Evolutionary conservation across 2,113 vertebrate genomes (phyloP).

Genomic region (Microcebus griseorufus): DNA sequence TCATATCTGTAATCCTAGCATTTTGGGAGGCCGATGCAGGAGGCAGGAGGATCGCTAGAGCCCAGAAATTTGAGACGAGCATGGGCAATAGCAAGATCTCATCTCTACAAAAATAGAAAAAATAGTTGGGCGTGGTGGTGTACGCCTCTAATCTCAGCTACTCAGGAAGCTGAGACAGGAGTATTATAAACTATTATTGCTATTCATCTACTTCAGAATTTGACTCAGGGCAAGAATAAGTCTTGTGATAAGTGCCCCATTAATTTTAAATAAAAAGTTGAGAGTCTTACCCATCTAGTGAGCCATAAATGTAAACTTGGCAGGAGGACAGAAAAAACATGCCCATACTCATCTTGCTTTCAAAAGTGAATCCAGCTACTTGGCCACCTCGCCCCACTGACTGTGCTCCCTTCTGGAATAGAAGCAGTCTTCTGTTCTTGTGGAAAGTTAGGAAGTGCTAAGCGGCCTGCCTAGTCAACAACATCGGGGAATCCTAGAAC

Average conservation of each 20-base stretch:
- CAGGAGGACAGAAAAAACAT: background rate
- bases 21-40: no score
- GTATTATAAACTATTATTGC: background rate
- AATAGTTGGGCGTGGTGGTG: no score
- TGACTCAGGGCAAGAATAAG: background rate
- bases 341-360: background rate
- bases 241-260: background rate
- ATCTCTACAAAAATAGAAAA: no score
- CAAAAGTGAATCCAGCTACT: background rate
- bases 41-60: no score
- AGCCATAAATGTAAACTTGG: background rate
- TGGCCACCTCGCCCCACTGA: background rate
- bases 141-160: no score
- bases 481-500: background rate
- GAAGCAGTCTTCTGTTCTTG: background rate
- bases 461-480: background rate
- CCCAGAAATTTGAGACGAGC: no score
- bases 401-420: background rate
- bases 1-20: no score
- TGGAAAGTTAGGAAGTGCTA: background rate
- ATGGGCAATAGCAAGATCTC: no score
- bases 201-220: background rate
- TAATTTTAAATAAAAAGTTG: background rate
- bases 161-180: no score
- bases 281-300: background rate